phyloP scores from a whole-genome alignment of 1,140 invertebrate species.

The Oscheius sp. region DNA sequence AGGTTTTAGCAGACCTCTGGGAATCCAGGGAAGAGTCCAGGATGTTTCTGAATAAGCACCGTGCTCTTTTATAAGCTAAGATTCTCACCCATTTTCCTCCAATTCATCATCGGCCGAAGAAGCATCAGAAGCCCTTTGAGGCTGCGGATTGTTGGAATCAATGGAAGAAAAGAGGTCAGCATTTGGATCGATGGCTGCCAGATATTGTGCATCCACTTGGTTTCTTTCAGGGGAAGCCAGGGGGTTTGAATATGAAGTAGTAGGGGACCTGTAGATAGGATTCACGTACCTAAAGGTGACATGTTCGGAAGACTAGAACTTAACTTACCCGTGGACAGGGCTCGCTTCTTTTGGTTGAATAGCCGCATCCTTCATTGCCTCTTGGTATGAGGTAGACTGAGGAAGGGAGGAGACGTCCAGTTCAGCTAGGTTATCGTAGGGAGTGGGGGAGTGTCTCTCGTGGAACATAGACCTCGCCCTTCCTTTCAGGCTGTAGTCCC shows the following conservation, averaged over 20 bases:
- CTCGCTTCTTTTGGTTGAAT: neutral
- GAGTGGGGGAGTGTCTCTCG: neutral
- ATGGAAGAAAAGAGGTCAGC: constrained; percentile 5
- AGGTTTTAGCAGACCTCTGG: neutral
- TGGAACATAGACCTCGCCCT: neutral
- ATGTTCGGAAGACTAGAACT: neutral
- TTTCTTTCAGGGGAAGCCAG: neutral
- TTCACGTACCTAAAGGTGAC: neutral
- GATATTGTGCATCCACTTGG: neutral
- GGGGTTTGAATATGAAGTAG: constrained; percentile 18
- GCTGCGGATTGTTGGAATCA: constrained; percentile 10
- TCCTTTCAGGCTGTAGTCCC: neutral
- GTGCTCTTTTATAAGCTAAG: neutral
- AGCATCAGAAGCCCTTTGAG: neutral
- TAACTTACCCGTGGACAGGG: neutral
- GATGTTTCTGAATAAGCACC: constrained; percentile 24
- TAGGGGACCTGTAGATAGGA: constrained; percentile 13
- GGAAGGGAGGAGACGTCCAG: neutral
- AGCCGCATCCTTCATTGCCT: constrained; percentile 8
- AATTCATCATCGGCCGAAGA: constrained; percentile 26
- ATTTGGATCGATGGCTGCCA: neutral
- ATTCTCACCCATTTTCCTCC: constrained; percentile 7
- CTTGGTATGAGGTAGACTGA: constrained; percentile 20
- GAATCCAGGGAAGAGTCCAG: constrained; percentile 39
- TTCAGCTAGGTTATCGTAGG: constrained; percentile 11